A percentile compares a stretch with the other conserved stretches of the same genome.
phyloP scores from a whole-genome alignment of 2,888 invertebrate genomes.

The Vesta saturnalis region DNA sequence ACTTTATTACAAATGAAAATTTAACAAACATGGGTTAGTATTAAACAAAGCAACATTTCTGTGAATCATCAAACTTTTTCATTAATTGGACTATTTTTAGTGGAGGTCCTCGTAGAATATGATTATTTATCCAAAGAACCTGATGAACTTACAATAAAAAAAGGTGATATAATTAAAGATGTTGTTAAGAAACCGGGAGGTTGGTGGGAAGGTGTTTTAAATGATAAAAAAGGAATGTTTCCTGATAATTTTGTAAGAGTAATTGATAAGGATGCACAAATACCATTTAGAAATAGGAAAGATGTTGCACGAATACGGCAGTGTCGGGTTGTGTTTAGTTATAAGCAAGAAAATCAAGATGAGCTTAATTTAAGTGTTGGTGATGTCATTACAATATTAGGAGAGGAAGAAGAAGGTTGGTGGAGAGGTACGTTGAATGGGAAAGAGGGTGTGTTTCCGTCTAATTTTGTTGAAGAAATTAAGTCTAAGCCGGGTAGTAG shows the following conservation, averaged over 20 bases:
- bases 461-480: constrained; percentile 84
- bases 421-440: constrained; percentile 89
- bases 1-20: constrained; percentile 6
- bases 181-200: constrained; percentile 83
- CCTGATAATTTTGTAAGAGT: constrained; percentile 92
- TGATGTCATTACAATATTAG: constrained; percentile 89
- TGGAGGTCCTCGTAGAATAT: constrained; percentile 87
- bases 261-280: constrained; percentile 55
- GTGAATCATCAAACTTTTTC: neutral
- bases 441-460: constrained; percentile 92
- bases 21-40: constrained; percentile 44
- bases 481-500: constrained; percentile 47
- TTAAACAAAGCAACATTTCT: neutral
- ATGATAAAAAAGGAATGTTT: constrained; percentile 87
- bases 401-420: constrained; percentile 94
- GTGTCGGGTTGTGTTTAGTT: constrained; percentile 89
- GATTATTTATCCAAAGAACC: constrained; percentile 87
- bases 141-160: constrained; percentile 84
- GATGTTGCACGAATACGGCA: constrained; percentile 66
- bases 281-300: constrained; percentile 52
- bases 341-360: constrained; percentile 93
- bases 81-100: constrained; percentile 16
- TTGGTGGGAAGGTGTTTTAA: constrained; percentile 92
- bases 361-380: constrained; percentile 89
- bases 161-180: constrained; percentile 85